Evolutionary conservation across 2,113 vertebrate genomes (phyloP), one percentile per base, ranked within the genome.

Genomic region (Cyphomyrus discorhynchus): DNA sequence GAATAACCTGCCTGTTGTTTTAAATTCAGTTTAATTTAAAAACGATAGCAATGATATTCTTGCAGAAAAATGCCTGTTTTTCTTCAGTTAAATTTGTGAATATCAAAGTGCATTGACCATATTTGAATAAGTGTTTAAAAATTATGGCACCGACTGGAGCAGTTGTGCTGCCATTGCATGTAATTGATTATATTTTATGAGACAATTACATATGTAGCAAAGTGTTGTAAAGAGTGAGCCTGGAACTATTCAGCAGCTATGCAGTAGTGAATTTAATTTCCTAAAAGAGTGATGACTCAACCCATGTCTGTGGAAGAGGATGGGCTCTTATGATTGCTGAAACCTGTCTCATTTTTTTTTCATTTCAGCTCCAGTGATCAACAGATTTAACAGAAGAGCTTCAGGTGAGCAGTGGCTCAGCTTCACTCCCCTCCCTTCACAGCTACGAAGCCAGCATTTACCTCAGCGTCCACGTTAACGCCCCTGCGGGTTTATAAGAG

Each of bases 381-480:
- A 89, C 90, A 90, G 90, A 87, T 90, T 90, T 19, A n/a, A 50
- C 21, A 90, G 92, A 88, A 89, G 92, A 85, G 66, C 83, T 31
- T 91, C 91, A 77, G 92, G 92, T 91, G 88, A 86, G 85, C 74
- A 24, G 35, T 6, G 74, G 31, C 5, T 80, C 5, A 86, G 11
- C 39, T 31, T 52, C 10, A n/a, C 10, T n/a, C 7, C 4, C 3
- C 7, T 11, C 24, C 45, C 39, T 24, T 17, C 21, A 17, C 21
- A 10, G 9, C 82, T 27, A 13, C 3, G 2, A 46, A 84, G 82
- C 5, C 42, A 3, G 0, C 58, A n/a, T 50, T 86, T n/a, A 3
- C 80, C 82, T 24, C 17, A 39, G 5, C 5, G 3, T 84, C 21
- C 42, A 9, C 8, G 8, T 47, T 8, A n/a, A 47, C 5, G 82